Percentiles rank a stretch among this genome's conserved stretches.
Conservation (phyloP, 1,140 invertebrate genomes). For the Pachypeltis micranthus region DNA sequence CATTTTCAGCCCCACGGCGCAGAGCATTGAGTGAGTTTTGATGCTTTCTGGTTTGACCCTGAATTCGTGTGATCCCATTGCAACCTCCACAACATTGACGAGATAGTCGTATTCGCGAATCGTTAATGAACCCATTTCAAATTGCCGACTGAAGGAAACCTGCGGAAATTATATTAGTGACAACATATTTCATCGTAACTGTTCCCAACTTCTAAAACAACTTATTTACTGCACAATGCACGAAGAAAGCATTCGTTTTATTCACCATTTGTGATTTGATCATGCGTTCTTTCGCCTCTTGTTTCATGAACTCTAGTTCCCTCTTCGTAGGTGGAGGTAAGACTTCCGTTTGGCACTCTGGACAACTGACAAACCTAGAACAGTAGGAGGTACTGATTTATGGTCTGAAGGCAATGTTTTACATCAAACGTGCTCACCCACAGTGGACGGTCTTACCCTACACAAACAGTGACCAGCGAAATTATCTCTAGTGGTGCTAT, state of each 20-base stretch:
- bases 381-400: too few species aligned
- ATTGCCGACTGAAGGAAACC: conserved; percentile 2
- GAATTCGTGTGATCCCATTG: background rate
- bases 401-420: too few species aligned
- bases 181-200: too few species aligned
- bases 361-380: background rate
- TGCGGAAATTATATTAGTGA: too few species aligned
- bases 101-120: background rate
- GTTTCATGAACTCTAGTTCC: conserved; percentile 6
- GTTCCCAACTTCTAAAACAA: too few species aligned
- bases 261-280: background rate
- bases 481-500: too few species aligned
- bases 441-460: too few species aligned
- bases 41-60: background rate
- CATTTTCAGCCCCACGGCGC: background rate
- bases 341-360: conserved; percentile 1
- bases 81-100: background rate
- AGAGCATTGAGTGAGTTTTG: background rate
- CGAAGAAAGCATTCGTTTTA: too few species aligned
- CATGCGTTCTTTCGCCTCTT: conserved; percentile 8
- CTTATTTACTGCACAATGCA: too few species aligned
- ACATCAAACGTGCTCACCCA: too few species aligned
- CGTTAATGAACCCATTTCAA: conserved; percentile 3
- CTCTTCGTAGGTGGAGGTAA: background rate
- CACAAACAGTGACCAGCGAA: too few species aligned